Evolutionary conservation across 2,113 vertebrate species (phyloP).

Genomic region (Erinaceus europaeus): DNA sequence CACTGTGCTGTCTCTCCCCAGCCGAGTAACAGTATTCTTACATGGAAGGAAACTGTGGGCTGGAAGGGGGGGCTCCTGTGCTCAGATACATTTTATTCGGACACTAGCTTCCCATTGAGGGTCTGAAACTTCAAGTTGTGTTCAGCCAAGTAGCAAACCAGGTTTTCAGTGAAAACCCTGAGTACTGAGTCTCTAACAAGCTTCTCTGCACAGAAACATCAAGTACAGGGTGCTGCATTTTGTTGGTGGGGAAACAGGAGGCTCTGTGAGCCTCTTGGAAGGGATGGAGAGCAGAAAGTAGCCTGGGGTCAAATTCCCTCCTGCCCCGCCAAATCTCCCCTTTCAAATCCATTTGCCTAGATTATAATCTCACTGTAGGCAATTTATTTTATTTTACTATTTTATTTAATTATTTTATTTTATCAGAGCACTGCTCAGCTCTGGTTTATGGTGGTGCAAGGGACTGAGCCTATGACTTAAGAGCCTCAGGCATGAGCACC

Average conservation of each 20-base stretch:
- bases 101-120: background rate
- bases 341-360: background rate
- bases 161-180: background rate
- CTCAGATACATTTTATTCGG: background rate
- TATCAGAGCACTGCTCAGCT: no score
- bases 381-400: no score
- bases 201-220: background rate
- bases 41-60: background rate
- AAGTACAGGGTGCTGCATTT: no score
- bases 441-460: no score
- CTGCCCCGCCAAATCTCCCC: background rate
- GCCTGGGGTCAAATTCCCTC: accelerated
- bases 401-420: no score
- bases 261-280: accelerated
- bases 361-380: background rate
- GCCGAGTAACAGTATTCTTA: no score
- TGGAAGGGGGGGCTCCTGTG: background rate
- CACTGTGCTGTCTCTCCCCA: no score
- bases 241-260: background rate
- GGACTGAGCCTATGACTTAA: no score
- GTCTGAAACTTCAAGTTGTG: background rate
- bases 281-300: background rate
- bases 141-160: background rate
- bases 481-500: no score
- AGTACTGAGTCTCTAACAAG: background rate